Evolutionary conservation across 2,113 vertebrate species (phyloP).

Genomic region (Dolichotis patagonum): DNA sequence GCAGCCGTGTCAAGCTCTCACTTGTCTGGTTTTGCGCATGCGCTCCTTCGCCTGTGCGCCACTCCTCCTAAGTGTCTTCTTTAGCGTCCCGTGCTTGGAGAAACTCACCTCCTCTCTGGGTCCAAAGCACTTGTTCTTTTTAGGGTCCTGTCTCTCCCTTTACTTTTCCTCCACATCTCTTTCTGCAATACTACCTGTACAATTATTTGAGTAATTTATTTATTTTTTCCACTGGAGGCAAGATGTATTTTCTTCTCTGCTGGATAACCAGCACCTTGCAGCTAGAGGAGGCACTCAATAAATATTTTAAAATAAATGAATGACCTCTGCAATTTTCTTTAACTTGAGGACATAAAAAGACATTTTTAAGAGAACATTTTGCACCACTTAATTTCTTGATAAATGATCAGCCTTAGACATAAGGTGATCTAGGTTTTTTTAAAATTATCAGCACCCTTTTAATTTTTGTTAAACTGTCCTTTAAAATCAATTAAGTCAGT

Average conservation of each 20-base stretch:
- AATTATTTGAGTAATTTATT: constrained; percentile 31
- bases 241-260: constrained; percentile 25
- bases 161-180: neutral
- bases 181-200: neutral
- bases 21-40: neutral
- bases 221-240: neutral
- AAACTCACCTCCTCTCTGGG: neutral
- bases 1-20: neutral
- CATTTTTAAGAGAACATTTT: constrained; percentile 33
- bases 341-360: constrained; percentile 5
- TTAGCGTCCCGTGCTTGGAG: accelerated
- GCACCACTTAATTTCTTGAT: constrained; percentile 20
- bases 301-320: constrained; percentile 47
- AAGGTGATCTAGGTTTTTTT: neutral
- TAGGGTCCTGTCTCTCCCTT: neutral
- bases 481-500: constrained; percentile 23
- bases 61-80: neutral
- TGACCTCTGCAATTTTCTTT: constrained; percentile 11
- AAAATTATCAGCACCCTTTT: neutral
- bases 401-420: neutral
- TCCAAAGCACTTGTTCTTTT: neutral
- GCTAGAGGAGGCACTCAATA: neutral
- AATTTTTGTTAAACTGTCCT: neutral
- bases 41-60: neutral
- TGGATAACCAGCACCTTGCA: neutral